Conservation (phyloP, 2,797 vertebrate genomes). For the Mormyrus proboscirostris region DNA sequence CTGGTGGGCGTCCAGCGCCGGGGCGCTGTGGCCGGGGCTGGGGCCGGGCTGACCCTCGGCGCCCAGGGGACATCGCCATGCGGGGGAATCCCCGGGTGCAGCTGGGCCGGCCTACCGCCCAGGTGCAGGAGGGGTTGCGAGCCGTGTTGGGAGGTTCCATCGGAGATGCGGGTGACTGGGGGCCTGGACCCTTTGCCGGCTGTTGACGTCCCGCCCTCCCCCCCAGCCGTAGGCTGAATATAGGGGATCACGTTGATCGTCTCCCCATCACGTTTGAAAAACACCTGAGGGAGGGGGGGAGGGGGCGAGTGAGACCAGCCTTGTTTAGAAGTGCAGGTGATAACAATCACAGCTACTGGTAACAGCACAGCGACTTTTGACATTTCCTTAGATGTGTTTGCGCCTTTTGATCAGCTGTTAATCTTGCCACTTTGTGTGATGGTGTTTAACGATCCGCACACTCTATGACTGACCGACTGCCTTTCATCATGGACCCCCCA, state of each 20-base stretch:
- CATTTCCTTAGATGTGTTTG: neutral
- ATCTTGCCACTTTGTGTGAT: neutral
- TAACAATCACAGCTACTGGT: neutral
- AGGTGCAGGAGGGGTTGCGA: conserved; percentile 60
- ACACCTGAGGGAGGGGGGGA: conserved; percentile 63
- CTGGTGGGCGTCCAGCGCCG: conserved; percentile 84
- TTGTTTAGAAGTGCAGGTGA: neutral
- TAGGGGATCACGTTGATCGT: conserved; percentile 71
- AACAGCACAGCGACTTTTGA: neutral
- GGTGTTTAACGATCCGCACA: neutral
- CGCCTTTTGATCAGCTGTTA: neutral
- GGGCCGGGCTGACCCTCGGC: conserved; percentile 35
- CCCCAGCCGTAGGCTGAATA: conserved; percentile 45
- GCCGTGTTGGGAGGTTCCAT: conserved; percentile 80
- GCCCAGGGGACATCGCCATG: conserved; percentile 42
- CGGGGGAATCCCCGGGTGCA: conserved; percentile 49
- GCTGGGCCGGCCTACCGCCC: conserved; percentile 45
- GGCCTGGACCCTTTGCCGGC: conserved; percentile 53
- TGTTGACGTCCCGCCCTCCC: conserved; percentile 38
- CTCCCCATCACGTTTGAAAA: conserved; percentile 86
- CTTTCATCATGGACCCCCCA: neutral
- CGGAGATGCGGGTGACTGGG: conserved; percentile 69
- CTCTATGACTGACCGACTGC: neutral
- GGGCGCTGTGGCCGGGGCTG: conserved; percentile 76
- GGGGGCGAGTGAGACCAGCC: neutral